Conservation (phyloP, 2,113 vertebrate genomes). For the Gobio gobio region DNA sequence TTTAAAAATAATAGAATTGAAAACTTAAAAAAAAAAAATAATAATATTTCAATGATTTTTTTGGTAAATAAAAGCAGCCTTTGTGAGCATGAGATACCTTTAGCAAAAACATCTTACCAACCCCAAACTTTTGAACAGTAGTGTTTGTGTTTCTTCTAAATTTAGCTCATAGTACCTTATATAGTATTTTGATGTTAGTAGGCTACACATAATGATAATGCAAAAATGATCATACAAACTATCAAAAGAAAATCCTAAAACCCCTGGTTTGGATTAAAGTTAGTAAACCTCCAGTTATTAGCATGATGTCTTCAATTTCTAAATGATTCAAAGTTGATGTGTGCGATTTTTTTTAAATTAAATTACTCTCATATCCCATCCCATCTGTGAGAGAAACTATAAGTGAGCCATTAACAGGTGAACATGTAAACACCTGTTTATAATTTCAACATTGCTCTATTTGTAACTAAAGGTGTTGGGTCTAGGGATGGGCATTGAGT, state of each 20-base stretch:
- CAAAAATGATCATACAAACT: background rate
- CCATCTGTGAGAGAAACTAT: background rate
- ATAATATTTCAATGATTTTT: background rate
- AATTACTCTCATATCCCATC: background rate
- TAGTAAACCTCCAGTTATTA: background rate
- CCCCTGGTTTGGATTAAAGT: background rate
- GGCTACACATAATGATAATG: background rate
- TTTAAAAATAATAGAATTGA: background rate
- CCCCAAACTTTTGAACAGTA: background rate
- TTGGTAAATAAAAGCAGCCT: background rate
- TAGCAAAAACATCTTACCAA: background rate
- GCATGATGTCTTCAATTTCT: background rate
- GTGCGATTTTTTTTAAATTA: background rate
- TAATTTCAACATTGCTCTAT: background rate
- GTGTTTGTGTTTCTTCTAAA: background rate
- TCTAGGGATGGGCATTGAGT: background rate
- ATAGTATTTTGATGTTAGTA: background rate
- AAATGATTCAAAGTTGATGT: background rate
- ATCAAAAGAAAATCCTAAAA: background rate
- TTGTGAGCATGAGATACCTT: background rate
- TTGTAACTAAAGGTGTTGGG: background rate
- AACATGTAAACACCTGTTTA: background rate
- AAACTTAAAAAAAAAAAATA: background rate
- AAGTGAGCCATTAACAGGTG: background rate
- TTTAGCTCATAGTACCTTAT: background rate